Base-by-base conservation (phyloP, 1,140 invertebrate species). In the Tetramorium alpestre region DNA sequence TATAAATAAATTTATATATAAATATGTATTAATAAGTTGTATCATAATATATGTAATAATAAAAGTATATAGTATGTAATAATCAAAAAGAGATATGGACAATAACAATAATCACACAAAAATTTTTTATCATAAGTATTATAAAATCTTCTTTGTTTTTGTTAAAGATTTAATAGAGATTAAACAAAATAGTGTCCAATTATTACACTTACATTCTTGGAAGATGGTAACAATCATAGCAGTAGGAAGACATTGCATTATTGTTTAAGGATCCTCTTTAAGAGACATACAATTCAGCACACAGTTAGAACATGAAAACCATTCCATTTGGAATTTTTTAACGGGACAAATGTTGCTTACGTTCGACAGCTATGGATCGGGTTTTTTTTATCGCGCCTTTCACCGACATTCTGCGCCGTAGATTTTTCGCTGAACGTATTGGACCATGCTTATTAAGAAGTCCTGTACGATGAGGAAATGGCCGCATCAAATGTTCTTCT, bases 321-420 rank as follows among this genome's bases (percentile, higher is more conserved):
- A 75, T 73, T 76, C 28, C n/a, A n/a, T 85, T 0, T 8, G 11
- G 58, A 16, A 84, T 49, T 47, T 84, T 56, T 70, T 49, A 47
- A 58, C 67, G 25, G 51, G 56, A 87, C 49, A 51, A 69, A 56
- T 51, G 1, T 51, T 91, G 96, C 97, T 96, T 95, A 98, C 97
- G 97, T 94, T 98, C 97, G 38, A 98, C 97, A 92, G 98, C 98
- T 69, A 98, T 98, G 8, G 98, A 98, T 91, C 98, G 95, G 0
- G 98, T 98, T 93, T 98, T 98, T 94, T 98, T 98, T 81, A 98
- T 98, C 16, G 98, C 98, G 77, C 98, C 98, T 91, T 97, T 97
- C 5, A 98, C 97, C 3, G 98, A 98, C 97, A 98, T 98, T 93
- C 96, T 97, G 22, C 97, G 96, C 58, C 96, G 96, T 6, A 98